phyloP scores from a whole-genome alignment of 2,113 vertebrate genomes.

The Empidonax traillii region DNA sequence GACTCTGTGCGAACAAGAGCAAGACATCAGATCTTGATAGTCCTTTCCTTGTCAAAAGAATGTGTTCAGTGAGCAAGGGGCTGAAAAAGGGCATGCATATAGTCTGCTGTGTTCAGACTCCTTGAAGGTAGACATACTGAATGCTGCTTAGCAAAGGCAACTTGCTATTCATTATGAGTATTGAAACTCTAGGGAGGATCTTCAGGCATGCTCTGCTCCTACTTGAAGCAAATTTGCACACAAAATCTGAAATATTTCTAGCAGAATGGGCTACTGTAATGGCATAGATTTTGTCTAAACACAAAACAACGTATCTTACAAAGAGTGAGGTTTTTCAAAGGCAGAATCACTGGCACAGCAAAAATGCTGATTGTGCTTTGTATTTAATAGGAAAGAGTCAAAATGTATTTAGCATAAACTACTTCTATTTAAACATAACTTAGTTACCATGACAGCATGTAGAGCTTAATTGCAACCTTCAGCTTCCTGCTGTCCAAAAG shows the following conservation, averaged over 20 bases:
- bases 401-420: background rate
- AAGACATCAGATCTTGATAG: background rate
- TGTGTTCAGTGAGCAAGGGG: background rate
- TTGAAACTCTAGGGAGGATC: background rate
- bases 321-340: background rate
- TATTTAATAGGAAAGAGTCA: background rate
- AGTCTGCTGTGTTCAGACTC: background rate
- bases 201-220: background rate
- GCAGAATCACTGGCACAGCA: background rate
- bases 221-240: background rate
- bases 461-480: background rate
- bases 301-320: background rate
- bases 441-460: background rate
- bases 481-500: background rate
- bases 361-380: background rate
- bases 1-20: background rate
- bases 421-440: background rate
- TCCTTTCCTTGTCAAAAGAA: background rate
- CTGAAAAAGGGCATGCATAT: background rate
- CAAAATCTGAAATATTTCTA: background rate
- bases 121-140: background rate
- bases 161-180: background rate
- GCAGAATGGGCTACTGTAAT: background rate
- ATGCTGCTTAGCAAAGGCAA: background rate
- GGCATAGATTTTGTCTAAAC: background rate